Base-by-base conservation (phyloP, 2,797 vertebrate species). In the Halcyon badia region DNA sequence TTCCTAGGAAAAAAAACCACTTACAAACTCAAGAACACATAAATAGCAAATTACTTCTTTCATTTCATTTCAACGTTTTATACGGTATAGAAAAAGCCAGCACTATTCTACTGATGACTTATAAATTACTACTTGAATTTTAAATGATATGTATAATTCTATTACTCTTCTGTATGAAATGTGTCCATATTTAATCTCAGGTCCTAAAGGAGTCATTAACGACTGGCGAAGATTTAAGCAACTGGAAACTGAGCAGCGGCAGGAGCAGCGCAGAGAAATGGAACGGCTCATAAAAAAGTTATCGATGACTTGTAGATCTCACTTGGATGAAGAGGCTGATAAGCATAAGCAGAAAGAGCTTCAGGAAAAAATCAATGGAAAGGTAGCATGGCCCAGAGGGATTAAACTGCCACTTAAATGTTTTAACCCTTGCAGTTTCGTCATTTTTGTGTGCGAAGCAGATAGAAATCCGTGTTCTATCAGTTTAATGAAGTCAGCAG, bases 221-320 rank as follows among this genome's bases (percentile, higher is more conserved):
- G 99, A 99, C 97, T 99, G 99, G 99, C 97, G 99, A 52, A 99
- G 99, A 81, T 99, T 98, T 95, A 99, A 99, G 90, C 99, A 99
- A 94, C 95, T 99, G 98, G 99, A 99, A 94, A 99, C 99, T 0
- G 99, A 99, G 89, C 99, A 99, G 95, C 98, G 98, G 86, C 98
- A 99, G 87, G 99, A 99, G 96, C 99, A 99, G 96, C 98, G 99
- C 95, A 98, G 97, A 48, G 99, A 99, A 97, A 99, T 99, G 99
- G 99, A 99, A 57, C 94, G 98, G 56, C 98, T 99, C 68, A 99
- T 99, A 39, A 99, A 99, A 97, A 99, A 99, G 93, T 97, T 99
- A 33, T 99, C 99, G 2, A 98, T 99, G 99, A 99, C 98, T 0
- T 99, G 99, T 96, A 98, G 99, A 87, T 99, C 99, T 4, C 99